These are phyloP conservation scores for Ridgeia piscesae DNA, from an alignment of 1,140 invertebrate genomes.

Conservation along the genomic window DNA sequence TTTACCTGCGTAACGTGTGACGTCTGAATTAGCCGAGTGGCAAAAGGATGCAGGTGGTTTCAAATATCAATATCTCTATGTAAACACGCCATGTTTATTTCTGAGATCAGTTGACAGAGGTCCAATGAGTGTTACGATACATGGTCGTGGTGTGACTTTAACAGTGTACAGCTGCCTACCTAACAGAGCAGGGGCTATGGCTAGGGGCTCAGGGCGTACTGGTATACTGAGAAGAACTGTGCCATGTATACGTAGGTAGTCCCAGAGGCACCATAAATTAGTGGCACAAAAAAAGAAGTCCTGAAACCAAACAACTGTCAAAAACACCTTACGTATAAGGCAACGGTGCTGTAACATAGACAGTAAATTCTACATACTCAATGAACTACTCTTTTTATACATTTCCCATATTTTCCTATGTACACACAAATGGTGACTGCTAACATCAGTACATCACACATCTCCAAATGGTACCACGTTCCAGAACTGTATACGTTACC, in stretches of 20 bases:
- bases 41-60: neutral
- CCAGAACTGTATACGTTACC: too few relatives aligned
- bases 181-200: neutral
- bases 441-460: too few relatives aligned
- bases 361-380: too few relatives aligned
- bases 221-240: neutral
- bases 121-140: neutral
- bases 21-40: neutral
- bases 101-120: neutral
- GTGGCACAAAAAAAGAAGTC: neutral
- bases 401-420: too few relatives aligned
- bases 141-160: neutral
- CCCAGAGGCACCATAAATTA: neutral
- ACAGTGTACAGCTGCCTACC: neutral
- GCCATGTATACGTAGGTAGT: neutral
- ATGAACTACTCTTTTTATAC: too few relatives aligned
- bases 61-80: neutral
- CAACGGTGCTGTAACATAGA: too few relatives aligned
- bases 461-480: too few relatives aligned
- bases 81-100: neutral
- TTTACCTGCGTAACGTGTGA: neutral
- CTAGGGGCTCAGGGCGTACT: neutral
- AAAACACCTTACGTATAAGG: neutral
- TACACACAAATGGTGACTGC: too few relatives aligned
- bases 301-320: neutral